Base-by-base conservation (phyloP, 2,797 vertebrate genomes). In the Pipistrellus pipistrellus region DNA sequence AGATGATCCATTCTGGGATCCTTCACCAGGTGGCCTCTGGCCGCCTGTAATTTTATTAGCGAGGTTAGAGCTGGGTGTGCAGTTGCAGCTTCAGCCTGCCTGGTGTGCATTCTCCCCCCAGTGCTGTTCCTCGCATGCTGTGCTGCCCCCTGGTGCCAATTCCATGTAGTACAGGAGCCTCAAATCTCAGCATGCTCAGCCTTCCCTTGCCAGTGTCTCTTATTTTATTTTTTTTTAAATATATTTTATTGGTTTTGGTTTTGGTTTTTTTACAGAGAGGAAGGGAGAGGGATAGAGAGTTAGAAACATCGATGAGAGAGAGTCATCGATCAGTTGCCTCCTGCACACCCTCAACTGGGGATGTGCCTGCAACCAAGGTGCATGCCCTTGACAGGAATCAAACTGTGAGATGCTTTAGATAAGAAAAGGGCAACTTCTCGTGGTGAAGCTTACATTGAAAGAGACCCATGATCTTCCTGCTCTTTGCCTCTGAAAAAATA, bases 131-230 rank as follows among this genome's bases (percentile, higher is more conserved):
- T 48, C 27, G 25, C 27, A 3, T 76, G 3, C 53, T 32, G 0
- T 73, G 46, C 91, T 93, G 88, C 95, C 94, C 30, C 94, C 96
- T 82, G 62, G 66, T 92, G 95, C 38, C 53, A 82, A 20, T 38
- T 89, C 35, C 41, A 0, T 10, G 18, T 94, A 80, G 20, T 75
- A 53, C 48, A 48, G 32, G 90, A 92, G 44, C n/a, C 55, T 46
- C 3, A 86, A 76, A 35, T 48, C 59, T 71, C 32, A 3, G 5
- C 59, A 2, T 35, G 14, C 32, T 53, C 23, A 44, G 53, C 32
- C 27, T 83, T 72, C 71, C 18, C 1, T 55, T 83, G 17, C 44
- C 15, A 10, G 46, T 21, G 20, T 62, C 27, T 46, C 44, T 41
- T 41, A 41, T 41, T 41, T 41, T 41, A 41, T 41, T 41, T 46